Percentiles rank a stretch among this genome's conserved stretches.
Conservation (phyloP, 2,113 vertebrate species). For the Eurystomus gularis region DNA sequence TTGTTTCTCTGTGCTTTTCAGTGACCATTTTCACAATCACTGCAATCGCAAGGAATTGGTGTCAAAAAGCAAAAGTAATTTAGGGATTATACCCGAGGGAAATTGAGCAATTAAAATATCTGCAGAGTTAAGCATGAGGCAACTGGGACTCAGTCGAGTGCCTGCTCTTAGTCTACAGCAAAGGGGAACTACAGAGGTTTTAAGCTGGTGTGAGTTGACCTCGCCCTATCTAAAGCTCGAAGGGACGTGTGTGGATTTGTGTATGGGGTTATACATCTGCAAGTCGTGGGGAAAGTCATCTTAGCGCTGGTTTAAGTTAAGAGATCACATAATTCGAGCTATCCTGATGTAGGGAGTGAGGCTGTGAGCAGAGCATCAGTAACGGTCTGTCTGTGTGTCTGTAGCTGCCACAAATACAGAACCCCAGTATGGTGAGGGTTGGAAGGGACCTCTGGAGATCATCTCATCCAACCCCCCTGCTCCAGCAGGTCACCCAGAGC, state of each 20-base stretch:
- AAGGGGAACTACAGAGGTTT: background rate
- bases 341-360: background rate
- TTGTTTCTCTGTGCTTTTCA: background rate
- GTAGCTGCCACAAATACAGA: background rate
- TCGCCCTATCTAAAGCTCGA: background rate
- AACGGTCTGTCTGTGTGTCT: background rate
- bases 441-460: too few relatives aligned
- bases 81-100: background rate
- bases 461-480: too few relatives aligned
- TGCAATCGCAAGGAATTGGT: conserved; percentile 1
- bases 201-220: background rate
- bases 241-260: accelerated
- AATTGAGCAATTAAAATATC: conserved; percentile 15
- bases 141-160: background rate
- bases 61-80: conserved; percentile 38
- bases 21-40: background rate
- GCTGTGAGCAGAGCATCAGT: background rate
- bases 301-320: background rate
- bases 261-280: background rate
- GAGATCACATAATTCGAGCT: background rate
- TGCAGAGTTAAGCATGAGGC: background rate
- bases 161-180: background rate
- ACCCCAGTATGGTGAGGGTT: too few relatives aligned
- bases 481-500: too few relatives aligned
- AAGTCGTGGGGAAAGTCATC: accelerated